These are phyloP conservation scores for Erithacus rubecula DNA, from an alignment of 2,797 vertebrate genomes.

Conservation along the genomic window DNA sequence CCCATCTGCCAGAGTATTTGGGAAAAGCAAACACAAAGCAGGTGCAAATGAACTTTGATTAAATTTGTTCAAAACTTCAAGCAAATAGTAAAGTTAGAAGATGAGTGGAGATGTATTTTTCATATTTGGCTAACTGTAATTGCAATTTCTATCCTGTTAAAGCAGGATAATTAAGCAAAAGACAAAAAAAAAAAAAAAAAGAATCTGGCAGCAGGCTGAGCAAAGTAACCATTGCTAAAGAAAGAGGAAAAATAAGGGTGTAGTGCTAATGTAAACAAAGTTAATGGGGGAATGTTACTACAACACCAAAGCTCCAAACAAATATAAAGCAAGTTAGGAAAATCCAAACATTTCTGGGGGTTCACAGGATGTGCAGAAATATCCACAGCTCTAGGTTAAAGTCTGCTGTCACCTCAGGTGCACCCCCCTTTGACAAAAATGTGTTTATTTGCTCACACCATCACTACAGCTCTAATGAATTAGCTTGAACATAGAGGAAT, in stretches of 20 bases:
- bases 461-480: neutral
- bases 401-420: neutral
- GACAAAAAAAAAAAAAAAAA: neutral
- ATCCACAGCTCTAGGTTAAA: neutral
- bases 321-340: neutral
- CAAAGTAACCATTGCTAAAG: neutral
- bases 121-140: constrained; percentile 1
- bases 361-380: neutral
- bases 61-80: constrained; percentile 31
- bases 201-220: neutral
- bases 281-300: neutral
- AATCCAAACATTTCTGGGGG: neutral
- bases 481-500: neutral
- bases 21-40: constrained; percentile 31
- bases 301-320: neutral
- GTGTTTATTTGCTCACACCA: neutral
- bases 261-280: neutral
- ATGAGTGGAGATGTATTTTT: neutral
- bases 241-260: neutral
- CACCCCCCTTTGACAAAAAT: neutral
- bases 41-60: constrained; percentile 16
- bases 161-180: neutral
- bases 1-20: constrained; percentile 18
- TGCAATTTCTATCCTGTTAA: neutral
- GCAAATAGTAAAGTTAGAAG: neutral